These are phyloP conservation scores for Hyperopisus bebe DNA, from an alignment of 2,113 vertebrate genomes.

Conservation along the genomic window DNA sequence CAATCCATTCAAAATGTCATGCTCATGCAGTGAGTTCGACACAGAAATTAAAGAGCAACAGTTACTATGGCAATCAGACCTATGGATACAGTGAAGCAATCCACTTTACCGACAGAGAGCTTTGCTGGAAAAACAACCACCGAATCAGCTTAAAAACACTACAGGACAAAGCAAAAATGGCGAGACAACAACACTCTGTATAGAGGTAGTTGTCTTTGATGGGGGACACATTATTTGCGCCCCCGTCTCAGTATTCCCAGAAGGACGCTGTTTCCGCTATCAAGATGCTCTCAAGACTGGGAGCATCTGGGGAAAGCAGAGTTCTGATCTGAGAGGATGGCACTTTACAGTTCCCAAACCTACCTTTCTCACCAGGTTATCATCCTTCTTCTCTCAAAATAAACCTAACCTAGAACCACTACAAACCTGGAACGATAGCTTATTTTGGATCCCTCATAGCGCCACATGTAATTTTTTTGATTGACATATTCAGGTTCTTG, in stretches of 20 bases:
- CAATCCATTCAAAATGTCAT: not conserved
- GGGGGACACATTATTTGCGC: not conserved
- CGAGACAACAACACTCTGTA: not conserved
- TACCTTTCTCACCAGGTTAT: constrained; percentile 1
- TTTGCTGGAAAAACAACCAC: not conserved
- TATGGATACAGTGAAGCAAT: constrained; percentile 21
- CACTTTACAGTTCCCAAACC: not conserved
- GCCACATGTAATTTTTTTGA: not conserved
- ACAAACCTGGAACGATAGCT: not conserved
- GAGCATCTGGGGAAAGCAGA: not conserved
- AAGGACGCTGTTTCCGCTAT: not conserved
- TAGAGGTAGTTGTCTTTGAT: not conserved
- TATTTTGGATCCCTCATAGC: not conserved
- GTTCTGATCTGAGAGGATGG: not conserved
- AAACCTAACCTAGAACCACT: not conserved
- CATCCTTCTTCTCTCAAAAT: not conserved
- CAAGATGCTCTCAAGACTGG: not conserved
- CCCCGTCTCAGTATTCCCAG: not conserved
- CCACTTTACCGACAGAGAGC: constrained; percentile 14
- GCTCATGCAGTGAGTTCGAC: not conserved
- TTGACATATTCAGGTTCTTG: not conserved
- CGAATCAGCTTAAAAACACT: not conserved
- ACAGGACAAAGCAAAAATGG: not conserved
- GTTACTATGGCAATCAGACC: constrained; percentile 34
- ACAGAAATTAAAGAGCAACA: constrained; percentile 24